A percentile compares a stretch with the other conserved stretches of the same genome.
These are phyloP conservation scores for Bergia puertoricense DNA, from an alignment of 92 coral and sea anemone genomes.

Conservation along the genomic window DNA sequence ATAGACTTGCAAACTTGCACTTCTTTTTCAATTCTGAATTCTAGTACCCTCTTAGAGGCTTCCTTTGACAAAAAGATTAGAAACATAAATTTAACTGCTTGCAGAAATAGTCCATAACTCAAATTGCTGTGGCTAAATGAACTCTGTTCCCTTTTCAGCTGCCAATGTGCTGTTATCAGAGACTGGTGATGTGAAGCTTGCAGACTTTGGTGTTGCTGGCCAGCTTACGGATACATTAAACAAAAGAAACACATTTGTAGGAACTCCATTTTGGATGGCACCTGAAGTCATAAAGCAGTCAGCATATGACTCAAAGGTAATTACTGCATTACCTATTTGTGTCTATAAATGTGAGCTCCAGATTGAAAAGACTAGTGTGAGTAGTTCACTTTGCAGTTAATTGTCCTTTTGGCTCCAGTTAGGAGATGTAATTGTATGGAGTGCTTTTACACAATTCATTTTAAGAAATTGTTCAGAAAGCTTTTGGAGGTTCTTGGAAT, in stretches of 20 bases:
- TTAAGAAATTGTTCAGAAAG: too few relatives aligned
- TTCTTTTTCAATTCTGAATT: too few relatives aligned
- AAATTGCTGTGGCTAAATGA: background rate
- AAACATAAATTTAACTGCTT: too few relatives aligned
- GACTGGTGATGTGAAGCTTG: conserved; percentile 97
- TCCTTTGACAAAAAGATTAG: too few relatives aligned
- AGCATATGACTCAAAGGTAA: conserved; percentile 98
- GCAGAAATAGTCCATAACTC: too few relatives aligned
- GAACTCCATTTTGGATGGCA: conserved; percentile 99
- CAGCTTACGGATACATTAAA: conserved; percentile 95
- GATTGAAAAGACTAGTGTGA: background rate
- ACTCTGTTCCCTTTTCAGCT: conserved; percentile 55
- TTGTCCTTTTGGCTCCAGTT: too few relatives aligned
- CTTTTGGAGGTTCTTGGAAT: too few relatives aligned
- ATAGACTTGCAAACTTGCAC: too few relatives aligned
- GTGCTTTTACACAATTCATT: background rate
- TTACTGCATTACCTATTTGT: background rate
- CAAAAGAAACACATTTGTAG: conserved; percentile 98
- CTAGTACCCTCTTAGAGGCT: too few relatives aligned
- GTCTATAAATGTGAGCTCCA: background rate
- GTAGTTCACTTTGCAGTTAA: background rate
- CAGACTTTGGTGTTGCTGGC: conserved; percentile 99
- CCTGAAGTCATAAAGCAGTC: conserved; percentile 99
- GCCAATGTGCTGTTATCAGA: conserved; percentile 97
- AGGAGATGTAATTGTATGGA: background rate